Conservation (phyloP, 1,140 invertebrate genomes). For the Rhysida immarginata region DNA sequence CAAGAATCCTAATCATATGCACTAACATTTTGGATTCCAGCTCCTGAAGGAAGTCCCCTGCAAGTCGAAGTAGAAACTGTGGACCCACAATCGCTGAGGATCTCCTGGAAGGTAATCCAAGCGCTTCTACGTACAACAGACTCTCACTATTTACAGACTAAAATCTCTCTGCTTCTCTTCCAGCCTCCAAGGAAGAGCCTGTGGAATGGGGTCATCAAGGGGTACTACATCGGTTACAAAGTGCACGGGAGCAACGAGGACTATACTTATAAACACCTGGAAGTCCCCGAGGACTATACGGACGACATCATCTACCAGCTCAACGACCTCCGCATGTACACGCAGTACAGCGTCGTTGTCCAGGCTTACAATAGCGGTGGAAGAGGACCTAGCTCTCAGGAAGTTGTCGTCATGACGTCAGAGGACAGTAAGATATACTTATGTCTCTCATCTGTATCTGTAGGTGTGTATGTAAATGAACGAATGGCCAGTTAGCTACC, state of each 20-base stretch:
- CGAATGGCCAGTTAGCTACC: too few relatives aligned
- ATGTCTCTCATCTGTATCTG: too few relatives aligned
- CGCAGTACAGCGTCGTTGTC: slow-evolving; percentile 32
- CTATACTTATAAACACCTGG: slow-evolving; percentile 79
- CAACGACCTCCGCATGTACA: slow-evolving; percentile 35
- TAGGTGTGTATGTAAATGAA: too few relatives aligned
- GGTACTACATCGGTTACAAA: slow-evolving; percentile 80
- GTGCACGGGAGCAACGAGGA: slow-evolving; percentile 70
- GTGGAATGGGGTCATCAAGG: slow-evolving; percentile 84
- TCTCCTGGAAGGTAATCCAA: too few relatives aligned
- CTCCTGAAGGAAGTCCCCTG: too few relatives aligned
- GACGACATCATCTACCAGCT: slow-evolving; percentile 70
- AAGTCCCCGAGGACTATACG: slow-evolving; percentile 27
- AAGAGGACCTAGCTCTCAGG: slow-evolving; percentile 53
- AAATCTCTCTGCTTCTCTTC: slow-evolving; percentile 29
- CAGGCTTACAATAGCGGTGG: slow-evolving; percentile 40
- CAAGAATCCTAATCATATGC: too few relatives aligned
- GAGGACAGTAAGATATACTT: slow-evolving; percentile 66
- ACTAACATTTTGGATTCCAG: too few relatives aligned
- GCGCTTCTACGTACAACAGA: too few relatives aligned
- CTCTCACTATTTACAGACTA: too few relatives aligned
- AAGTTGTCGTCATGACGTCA: slow-evolving; percentile 53
- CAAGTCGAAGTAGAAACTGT: too few relatives aligned
- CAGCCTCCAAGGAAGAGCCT: slow-evolving; percentile 61
- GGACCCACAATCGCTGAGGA: too few relatives aligned